Base-by-base conservation (phyloP, 2,113 vertebrate species). In the Salvelinus sp. region DNA sequence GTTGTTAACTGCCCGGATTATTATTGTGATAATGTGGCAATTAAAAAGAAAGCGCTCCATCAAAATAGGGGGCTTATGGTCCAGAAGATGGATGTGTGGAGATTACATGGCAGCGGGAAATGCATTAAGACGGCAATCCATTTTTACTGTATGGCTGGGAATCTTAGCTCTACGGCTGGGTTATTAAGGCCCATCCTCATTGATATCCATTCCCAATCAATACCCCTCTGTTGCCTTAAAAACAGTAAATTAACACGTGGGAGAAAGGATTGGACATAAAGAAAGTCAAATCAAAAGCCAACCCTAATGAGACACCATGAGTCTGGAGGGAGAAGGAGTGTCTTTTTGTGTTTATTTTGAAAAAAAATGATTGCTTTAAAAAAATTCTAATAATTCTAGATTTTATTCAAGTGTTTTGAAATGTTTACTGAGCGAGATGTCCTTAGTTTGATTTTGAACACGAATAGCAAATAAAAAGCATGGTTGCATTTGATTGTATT, bases 1-100 rank as follows among this genome's bases (percentile, higher is more conserved):
- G 85, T 90, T 90, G 89, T 91, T 91, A 92, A 92, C 90, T 83
- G 85, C 87, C 76, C 9, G 86, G 88, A 92, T 93, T 93, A 91
- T 92, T 92, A 91, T 91, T 89, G 92, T 88, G 88, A 92, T 93
- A 92, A 92, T 92, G 90, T 89, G 90, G 86, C 89, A 87, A 93
- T 93, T 93, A 92, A 90, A 90, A 75, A 86, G 84, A 83, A 86
- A 86, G 86, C 79, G 80, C 88, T 91, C 86, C 83, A 87, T 90
- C 87, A 88, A 88, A 83, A 75, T 9, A 73, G 75, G n/a, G 75
- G 82, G 67, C 63, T 84, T 78, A 85, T 85, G 83, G 82, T 79
- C 79, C 70, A 2, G 74, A 83, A 89, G 91, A 91, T 85, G 86
- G 87, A 93, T 90, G 87, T 22, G 62, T 13, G 7, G 75, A 88